Percentiles rank a stretch among this genome's conserved stretches.
Conservation (phyloP, 2,888 invertebrate genomes). For the Acanthosepion lycidas region DNA sequence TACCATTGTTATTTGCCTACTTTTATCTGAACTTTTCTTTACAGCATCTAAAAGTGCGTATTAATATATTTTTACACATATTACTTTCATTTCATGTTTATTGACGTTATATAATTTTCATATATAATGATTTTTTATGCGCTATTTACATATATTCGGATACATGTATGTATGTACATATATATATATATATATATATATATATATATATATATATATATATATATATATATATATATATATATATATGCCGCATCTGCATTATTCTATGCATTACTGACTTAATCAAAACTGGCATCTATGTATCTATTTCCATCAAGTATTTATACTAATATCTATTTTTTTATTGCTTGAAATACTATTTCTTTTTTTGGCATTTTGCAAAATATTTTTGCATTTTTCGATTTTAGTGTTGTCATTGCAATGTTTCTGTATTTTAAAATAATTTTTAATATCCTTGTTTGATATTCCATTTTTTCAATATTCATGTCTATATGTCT, state of each 20-base stretch:
- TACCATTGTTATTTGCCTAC: neutral
- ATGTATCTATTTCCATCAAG: neutral
- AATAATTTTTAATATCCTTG: neutral
- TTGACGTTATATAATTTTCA: neutral
- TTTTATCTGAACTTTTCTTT: neutral
- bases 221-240: constrained; percentile 39
- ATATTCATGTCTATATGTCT: too few relatives aligned
- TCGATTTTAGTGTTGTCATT: neutral
- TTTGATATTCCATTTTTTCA: neutral
- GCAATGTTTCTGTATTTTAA: neutral
- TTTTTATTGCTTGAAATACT: neutral
- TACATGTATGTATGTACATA: neutral
- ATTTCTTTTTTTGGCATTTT: neutral
- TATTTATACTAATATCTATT: neutral
- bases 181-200: constrained; percentile 8
- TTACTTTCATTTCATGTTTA: neutral
- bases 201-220: constrained; percentile 35
- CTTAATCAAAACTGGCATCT: neutral
- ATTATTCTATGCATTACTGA: neutral
- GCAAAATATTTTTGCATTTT: neutral
- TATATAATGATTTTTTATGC: neutral
- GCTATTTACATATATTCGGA: neutral
- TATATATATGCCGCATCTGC: neutral
- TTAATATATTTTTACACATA: neutral
- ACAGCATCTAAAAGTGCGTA: neutral